Conservation (phyloP, 2,113 vertebrate genomes). For the Onychorhynchus coronatus region DNA sequence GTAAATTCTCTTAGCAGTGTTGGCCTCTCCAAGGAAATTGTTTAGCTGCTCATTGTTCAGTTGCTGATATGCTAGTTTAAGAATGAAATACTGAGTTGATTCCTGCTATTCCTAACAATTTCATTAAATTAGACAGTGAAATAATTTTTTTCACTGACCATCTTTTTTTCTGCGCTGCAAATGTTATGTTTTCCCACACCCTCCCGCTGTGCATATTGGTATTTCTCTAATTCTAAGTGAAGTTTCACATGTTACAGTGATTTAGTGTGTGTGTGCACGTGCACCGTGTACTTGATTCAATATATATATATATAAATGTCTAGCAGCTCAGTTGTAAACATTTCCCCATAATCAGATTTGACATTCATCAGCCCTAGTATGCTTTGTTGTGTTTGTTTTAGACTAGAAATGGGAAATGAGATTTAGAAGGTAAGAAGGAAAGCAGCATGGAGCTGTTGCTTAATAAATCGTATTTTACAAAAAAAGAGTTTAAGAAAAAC, state of each 20-base stretch:
- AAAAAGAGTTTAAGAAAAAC: neutral
- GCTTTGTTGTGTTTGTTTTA: neutral
- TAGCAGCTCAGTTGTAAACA: neutral
- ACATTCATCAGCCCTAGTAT: neutral
- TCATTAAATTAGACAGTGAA: neutral
- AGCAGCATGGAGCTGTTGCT: neutral
- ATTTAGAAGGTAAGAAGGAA: neutral
- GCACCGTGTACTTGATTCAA: neutral
- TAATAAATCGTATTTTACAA: neutral
- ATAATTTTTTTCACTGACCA: neutral
- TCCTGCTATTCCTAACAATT: neutral
- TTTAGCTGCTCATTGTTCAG: neutral
- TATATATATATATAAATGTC: neutral
- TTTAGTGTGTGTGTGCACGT: neutral
- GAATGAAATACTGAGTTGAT: neutral
- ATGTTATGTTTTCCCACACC: conserved; percentile 10
- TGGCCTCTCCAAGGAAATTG: neutral
- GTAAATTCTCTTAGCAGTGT: neutral
- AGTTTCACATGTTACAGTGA: conserved; percentile 18
- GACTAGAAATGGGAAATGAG: neutral
- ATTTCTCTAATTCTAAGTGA: conserved; percentile 41
- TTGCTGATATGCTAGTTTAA: neutral
- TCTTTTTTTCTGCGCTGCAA: neutral
- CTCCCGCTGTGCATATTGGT: neutral
- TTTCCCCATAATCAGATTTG: neutral